Evolutionary conservation across 2,113 vertebrate genomes (phyloP), one percentile per base, ranked within the genome.

Genomic region (Chaetura pelagica): DNA sequence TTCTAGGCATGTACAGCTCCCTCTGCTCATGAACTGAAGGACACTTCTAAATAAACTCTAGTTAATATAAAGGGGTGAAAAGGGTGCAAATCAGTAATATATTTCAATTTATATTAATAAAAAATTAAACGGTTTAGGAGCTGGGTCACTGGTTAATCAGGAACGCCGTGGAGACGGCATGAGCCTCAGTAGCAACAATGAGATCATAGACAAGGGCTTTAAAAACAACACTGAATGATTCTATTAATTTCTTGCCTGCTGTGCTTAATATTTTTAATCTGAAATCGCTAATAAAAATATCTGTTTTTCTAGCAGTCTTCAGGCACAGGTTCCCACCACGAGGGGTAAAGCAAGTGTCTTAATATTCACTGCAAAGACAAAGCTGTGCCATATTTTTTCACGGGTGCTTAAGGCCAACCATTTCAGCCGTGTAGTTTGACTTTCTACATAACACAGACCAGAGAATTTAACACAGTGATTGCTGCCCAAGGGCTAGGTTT

Each of bases 241-340:
- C 77, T 74, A 48, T 86, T 80, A 87, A 84, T 91, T 92, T 77
- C 72, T 87, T 92, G 30, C 57, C 76, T 97, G 90, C 90, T 96
- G 81, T 86, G 63, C 59, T 91, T 93, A 88, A 90, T 95, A 89
- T 89, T 93, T 96, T 77, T 75, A 90, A 96, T 90, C 69, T 63
- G 46, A 71, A 94, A 87, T 91, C 67, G n/a, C 61, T 67, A 69
- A 76, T 77, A 59, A 93, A 93, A 84, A 20, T 64, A 78, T 52
- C 57, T 84, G 18, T 57, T 90, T 38, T 57, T 89, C 79, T 86
- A 64, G 23, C 61, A 86, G 67, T 35, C 89, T 62, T 58, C 51
- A 74, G 52, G 62, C 83, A 83, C 40, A 44, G 35, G 30, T 79
- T 77, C 35, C 40, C 30, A 44, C 51, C 42, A 14, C 1, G 15